These are phyloP conservation scores for Todus mexicanus DNA, from an alignment of 2,797 vertebrate genomes.

Conservation along the genomic window DNA sequence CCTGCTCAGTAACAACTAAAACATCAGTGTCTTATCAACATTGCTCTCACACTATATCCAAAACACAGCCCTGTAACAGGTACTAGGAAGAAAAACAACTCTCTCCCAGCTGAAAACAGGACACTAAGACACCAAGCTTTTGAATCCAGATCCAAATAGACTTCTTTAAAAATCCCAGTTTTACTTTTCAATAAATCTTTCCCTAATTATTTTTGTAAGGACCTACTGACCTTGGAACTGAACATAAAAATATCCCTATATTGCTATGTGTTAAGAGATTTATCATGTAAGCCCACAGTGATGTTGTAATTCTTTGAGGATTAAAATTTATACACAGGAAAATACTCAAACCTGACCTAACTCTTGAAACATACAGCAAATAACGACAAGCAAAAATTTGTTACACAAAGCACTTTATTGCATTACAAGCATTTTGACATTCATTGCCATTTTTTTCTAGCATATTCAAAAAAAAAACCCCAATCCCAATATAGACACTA, in stretches of 20 bases:
- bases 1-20: background rate
- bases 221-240: background rate
- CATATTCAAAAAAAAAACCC: background rate
- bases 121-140: background rate
- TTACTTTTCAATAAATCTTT: background rate
- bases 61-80: background rate
- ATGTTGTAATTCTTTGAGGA: background rate
- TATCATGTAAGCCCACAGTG: background rate
- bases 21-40: background rate
- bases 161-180: background rate
- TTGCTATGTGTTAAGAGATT: slow-evolving; percentile 13
- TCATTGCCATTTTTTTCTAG: background rate
- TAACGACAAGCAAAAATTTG: background rate
- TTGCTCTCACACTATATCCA: background rate
- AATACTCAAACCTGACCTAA: background rate
- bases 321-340: background rate
- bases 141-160: background rate
- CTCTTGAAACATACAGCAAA: background rate
- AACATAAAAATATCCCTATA: background rate
- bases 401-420: slow-evolving; percentile 60
- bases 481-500: background rate
- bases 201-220: background rate
- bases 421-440: background rate
- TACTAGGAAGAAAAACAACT: background rate
- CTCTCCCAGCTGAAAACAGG: background rate